These are phyloP conservation scores for Drosophila pallidifrons DNA, from an alignment of 1,140 invertebrate species.

Conservation along the genomic window DNA sequence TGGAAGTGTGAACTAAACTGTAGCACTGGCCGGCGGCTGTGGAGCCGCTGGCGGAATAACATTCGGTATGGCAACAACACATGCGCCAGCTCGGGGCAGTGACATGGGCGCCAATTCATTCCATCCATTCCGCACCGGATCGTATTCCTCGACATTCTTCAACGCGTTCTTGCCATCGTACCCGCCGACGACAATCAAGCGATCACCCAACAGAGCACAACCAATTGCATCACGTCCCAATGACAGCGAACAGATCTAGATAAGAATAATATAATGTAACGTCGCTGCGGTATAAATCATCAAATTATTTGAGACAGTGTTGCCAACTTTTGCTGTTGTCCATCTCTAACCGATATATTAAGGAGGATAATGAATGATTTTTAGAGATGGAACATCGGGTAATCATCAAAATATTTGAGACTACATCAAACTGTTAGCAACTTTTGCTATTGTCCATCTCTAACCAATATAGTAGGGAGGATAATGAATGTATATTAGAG, in stretches of 20 bases:
- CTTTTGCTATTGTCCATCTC: too few species aligned
- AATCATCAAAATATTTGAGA: too few species aligned
- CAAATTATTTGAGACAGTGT: too few species aligned
- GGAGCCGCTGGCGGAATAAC: conserved; percentile 76
- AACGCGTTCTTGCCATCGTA: conserved; percentile 98
- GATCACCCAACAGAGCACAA: conserved; percentile 95
- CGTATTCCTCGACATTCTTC: conserved; percentile 96
- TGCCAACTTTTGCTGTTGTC: too few species aligned
- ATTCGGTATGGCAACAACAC: conserved; percentile 90
- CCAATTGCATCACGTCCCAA: conserved; percentile 96
- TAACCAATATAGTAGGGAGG: too few species aligned
- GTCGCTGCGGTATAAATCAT: too few species aligned
- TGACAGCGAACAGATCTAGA: conserved; percentile 90
- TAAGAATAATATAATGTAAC: neutral
- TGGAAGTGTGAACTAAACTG: conserved; percentile 78
- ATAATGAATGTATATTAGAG: too few species aligned
- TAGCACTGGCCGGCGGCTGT: conserved; percentile 76
- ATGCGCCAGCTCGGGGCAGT: conserved; percentile 93
- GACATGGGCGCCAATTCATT: conserved; percentile 90
- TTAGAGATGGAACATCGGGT: too few species aligned
- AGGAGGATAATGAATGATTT: too few species aligned
- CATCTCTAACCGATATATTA: too few species aligned
- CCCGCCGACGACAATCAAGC: conserved; percentile 95
- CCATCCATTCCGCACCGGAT: conserved; percentile 96
- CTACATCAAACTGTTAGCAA: too few species aligned